Evolutionary conservation across 2,888 invertebrate species (phyloP).

Genomic region (Lamproptera curius): DNA sequence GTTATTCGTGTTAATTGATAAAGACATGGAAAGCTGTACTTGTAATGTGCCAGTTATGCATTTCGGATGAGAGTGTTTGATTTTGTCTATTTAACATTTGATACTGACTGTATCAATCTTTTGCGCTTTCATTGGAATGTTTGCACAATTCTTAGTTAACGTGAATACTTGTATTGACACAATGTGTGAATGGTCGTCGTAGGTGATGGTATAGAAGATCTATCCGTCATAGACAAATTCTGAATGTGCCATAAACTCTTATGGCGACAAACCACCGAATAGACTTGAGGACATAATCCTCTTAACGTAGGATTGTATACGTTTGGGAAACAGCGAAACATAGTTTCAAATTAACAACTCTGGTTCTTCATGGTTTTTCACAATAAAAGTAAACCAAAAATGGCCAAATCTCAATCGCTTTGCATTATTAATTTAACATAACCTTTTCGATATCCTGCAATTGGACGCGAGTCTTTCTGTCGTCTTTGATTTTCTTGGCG

Average conservation of each 20-base stretch:
- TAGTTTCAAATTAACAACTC: constrained; percentile 35
- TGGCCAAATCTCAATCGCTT: constrained; percentile 28
- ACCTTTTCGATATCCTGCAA: too few relatives aligned
- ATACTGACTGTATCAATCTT: constrained; percentile 18
- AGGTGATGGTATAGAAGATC: neutral
- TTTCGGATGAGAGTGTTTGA: constrained; percentile 18
- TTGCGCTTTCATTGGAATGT: constrained; percentile 31
- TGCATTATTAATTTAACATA: too few relatives aligned
- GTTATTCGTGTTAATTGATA: neutral
- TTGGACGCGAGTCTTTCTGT: too few relatives aligned
- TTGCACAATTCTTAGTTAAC: constrained; percentile 35
- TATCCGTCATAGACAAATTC: constrained; percentile 21
- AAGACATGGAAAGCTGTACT: constrained; percentile 13
- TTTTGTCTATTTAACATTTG: neutral
- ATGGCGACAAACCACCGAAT: constrained; percentile 30
- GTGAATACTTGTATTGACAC: constrained; percentile 10
- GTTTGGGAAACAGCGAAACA: constrained; percentile 33
- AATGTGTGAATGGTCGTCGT: constrained; percentile 7
- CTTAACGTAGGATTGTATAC: constrained; percentile 29
- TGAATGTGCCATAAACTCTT: constrained; percentile 38
- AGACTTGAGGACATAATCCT: constrained; percentile 37
- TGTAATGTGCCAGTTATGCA: constrained; percentile 29
- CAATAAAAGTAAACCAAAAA: constrained; percentile 44
- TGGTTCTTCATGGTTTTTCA: constrained; percentile 26
- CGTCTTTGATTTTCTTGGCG: too few relatives aligned